phyloP scores from a whole-genome alignment of 2,888 invertebrate species.

The Apeira syringaria region DNA sequence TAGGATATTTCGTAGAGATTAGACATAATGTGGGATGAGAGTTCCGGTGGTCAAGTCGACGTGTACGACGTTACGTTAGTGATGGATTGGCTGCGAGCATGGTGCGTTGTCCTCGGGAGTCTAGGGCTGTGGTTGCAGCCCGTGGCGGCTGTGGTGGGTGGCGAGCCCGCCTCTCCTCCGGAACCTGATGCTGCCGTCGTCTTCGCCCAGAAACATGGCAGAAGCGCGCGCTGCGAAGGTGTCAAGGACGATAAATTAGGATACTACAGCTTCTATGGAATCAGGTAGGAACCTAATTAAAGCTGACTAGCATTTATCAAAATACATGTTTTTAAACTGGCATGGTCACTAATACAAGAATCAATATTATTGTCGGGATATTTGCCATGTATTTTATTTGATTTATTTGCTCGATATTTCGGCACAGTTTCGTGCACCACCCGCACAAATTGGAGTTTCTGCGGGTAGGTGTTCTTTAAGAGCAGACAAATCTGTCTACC shows the following conservation, averaged over 20 bases:
- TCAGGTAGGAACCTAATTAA: too few relatives aligned
- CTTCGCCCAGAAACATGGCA: constrained; percentile 85
- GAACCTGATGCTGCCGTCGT: constrained; percentile 89
- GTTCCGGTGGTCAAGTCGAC: constrained; percentile 35
- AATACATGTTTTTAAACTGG: too few relatives aligned
- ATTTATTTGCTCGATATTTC: too few relatives aligned
- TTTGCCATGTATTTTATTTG: too few relatives aligned
- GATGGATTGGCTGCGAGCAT: constrained; percentile 47
- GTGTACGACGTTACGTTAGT: constrained; percentile 33
- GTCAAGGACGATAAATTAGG: constrained; percentile 82
- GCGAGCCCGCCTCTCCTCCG: constrained; percentile 85
- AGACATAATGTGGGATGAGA: constrained; percentile 20
- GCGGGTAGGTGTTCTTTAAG: too few relatives aligned
- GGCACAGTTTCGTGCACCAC: too few relatives aligned
- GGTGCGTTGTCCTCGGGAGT: constrained; percentile 28
- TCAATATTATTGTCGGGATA: too few relatives aligned
- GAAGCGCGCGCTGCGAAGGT: constrained; percentile 86
- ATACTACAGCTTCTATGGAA: constrained; percentile 89
- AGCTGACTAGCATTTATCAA: too few relatives aligned
- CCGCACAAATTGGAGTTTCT: too few relatives aligned
- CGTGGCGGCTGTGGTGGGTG: constrained; percentile 85
- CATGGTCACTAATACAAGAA: too few relatives aligned
- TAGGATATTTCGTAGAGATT: constrained; percentile 4
- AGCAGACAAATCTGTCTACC: too few relatives aligned
- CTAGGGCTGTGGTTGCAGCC: constrained; percentile 25